Evolutionary conservation across 37 sponge, comb jelly and placozoan genomes (phyloP).

Genomic region (Halichondria panicea): DNA sequence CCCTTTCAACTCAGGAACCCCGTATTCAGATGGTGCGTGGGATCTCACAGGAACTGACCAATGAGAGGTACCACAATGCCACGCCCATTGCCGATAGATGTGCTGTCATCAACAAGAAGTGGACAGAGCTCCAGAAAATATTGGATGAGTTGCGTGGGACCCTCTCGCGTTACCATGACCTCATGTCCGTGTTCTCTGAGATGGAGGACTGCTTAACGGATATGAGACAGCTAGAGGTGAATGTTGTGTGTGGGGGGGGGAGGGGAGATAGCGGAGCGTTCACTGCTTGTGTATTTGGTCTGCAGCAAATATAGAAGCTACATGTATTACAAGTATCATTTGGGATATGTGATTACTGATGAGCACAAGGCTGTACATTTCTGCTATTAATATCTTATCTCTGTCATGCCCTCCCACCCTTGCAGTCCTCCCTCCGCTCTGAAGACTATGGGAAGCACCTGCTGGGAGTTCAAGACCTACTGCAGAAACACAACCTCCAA

Average conservation of each 20-base stretch:
- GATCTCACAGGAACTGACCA: constrained; percentile 33
- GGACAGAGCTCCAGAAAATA: constrained; percentile 70
- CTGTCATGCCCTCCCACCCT: neutral
- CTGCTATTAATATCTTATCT: no score
- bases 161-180: constrained; percentile 65
- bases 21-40: constrained; percentile 56
- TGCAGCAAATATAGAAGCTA: no score
- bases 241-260: no score
- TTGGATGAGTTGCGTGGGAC: constrained; percentile 55
- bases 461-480: constrained; percentile 86
- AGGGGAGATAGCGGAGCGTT: no score
- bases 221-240: constrained; percentile 73
- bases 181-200: constrained; percentile 84
- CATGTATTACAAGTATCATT: no score
- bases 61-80: constrained; percentile 60
- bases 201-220: constrained; percentile 82
- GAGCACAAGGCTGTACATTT: no score
- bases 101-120: constrained; percentile 46
- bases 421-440: constrained; percentile 68
- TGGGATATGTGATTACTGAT: no score
- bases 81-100: constrained; percentile 29
- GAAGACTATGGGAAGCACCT: constrained; percentile 96
- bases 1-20: constrained; percentile 49
- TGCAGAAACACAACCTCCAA: constrained; percentile 85
- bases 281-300: no score